Evolutionary conservation across 1,140 invertebrate genomes (phyloP).

Genomic region (Hirudo medicinalis): DNA sequence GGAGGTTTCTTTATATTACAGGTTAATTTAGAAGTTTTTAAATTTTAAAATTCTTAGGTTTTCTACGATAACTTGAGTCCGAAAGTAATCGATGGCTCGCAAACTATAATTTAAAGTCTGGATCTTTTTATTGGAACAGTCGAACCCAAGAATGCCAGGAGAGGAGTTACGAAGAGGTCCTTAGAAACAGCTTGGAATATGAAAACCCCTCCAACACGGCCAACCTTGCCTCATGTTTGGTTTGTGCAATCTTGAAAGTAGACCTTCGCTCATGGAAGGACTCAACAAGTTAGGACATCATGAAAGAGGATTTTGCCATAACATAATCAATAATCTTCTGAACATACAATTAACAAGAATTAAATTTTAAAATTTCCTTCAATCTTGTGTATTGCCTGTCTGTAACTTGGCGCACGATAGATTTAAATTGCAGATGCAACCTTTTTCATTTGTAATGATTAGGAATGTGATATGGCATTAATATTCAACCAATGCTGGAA

Average conservation of each 20-base stretch:
- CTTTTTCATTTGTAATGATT: no score
- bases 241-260: conserved; percentile 43
- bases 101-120: no score
- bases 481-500: not conserved
- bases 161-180: conserved; percentile 63
- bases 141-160: conserved; percentile 30
- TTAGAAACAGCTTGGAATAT: conserved; percentile 70
- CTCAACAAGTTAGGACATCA: conserved; percentile 49
- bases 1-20: conserved; percentile 70
- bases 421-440: no score
- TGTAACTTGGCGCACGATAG: no score
- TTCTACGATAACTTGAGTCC: no score
- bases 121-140: not conserved
- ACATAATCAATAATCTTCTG: no score
- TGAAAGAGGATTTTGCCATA: not conserved
- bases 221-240: conserved; percentile 60
- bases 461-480: no score
- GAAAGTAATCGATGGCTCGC: no score
- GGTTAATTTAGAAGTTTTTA: conserved; percentile 48
- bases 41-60: no score
- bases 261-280: conserved; percentile 57
- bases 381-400: no score
- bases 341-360: no score
- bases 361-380: no score
- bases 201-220: conserved; percentile 76